Percentiles rank a stretch among this genome's conserved stretches.
phyloP scores from a whole-genome alignment of 2,113 vertebrate genomes.

The Apus apus region DNA sequence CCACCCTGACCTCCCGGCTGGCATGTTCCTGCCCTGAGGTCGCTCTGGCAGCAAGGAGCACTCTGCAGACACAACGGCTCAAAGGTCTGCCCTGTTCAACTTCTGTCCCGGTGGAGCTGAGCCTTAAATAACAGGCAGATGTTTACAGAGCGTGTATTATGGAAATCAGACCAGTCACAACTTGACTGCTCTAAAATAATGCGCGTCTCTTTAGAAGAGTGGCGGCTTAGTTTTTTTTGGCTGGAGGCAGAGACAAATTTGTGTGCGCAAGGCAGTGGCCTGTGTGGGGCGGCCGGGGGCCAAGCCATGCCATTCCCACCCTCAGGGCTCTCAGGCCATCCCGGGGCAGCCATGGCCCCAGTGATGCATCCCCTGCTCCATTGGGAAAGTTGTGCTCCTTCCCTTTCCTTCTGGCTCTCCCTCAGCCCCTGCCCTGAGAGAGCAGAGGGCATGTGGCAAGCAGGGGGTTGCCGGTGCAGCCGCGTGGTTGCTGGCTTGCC shows the following conservation, averaged over 20 bases:
- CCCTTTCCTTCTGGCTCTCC: neutral
- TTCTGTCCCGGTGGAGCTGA: neutral
- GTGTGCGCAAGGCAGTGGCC: constrained; percentile 23
- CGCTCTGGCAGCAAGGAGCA: neutral
- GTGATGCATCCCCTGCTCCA: neutral
- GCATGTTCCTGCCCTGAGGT: rapidly evolving
- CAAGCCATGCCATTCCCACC: neutral
- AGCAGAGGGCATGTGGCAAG: neutral
- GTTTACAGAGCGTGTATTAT: constrained; percentile 30
- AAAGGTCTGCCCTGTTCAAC: neutral
- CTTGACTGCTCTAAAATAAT: constrained; percentile 47
- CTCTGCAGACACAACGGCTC: rapidly evolving
- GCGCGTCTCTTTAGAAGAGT: neutral
- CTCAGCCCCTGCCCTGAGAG: neutral
- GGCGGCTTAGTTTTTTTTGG: constrained; percentile 50
- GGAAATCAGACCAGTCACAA: constrained; percentile 60
- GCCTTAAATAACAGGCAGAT: constrained; percentile 62
- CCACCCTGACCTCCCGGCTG: rapidly evolving
- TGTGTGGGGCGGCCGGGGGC: neutral
- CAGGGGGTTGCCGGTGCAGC: neutral
- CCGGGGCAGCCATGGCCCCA: neutral
- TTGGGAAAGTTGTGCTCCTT: neutral
- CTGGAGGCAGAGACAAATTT: constrained; percentile 55
- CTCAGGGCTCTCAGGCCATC: neutral
- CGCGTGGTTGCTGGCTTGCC: neutral